These are phyloP conservation scores for Macquaria ambigua DNA, from an alignment of 2,113 vertebrate genomes.

Conservation along the genomic window DNA sequence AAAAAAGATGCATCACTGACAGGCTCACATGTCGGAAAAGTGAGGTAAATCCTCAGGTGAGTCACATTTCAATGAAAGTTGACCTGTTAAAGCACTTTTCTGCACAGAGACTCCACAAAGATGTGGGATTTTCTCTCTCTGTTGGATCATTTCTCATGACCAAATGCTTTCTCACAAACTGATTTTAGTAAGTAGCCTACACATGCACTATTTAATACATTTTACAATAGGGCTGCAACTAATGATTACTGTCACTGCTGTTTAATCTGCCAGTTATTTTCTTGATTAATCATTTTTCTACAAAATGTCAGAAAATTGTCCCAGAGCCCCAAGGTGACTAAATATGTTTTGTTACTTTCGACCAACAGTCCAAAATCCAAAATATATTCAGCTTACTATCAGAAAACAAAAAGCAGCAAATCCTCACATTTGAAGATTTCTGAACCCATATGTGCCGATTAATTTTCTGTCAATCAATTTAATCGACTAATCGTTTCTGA, in stretches of 20 bases:
- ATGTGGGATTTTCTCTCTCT: background rate
- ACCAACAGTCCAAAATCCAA: background rate
- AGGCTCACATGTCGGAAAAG: slow-evolving; percentile 45
- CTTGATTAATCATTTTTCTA: background rate
- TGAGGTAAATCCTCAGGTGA: slow-evolving; percentile 69
- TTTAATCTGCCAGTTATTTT: background rate
- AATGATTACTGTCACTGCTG: background rate
- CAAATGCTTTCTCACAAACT: background rate
- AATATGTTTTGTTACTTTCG: background rate
- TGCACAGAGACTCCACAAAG: background rate
- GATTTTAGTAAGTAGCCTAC: background rate
- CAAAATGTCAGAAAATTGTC: background rate
- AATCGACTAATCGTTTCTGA: background rate
- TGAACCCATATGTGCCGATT: background rate
- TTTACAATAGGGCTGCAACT: background rate
- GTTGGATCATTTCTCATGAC: background rate
- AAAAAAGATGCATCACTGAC: slow-evolving; percentile 63
- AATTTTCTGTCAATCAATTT: background rate
- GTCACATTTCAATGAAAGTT: slow-evolving; percentile 42
- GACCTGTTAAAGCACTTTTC: slow-evolving; percentile 2
- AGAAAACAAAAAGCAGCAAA: background rate
- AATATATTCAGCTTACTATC: background rate
- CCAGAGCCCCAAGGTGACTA: background rate
- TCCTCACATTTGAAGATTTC: background rate
- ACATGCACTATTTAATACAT: background rate